phyloP scores from a whole-genome alignment of 1,140 invertebrate genomes.

The Euschistus heros region DNA sequence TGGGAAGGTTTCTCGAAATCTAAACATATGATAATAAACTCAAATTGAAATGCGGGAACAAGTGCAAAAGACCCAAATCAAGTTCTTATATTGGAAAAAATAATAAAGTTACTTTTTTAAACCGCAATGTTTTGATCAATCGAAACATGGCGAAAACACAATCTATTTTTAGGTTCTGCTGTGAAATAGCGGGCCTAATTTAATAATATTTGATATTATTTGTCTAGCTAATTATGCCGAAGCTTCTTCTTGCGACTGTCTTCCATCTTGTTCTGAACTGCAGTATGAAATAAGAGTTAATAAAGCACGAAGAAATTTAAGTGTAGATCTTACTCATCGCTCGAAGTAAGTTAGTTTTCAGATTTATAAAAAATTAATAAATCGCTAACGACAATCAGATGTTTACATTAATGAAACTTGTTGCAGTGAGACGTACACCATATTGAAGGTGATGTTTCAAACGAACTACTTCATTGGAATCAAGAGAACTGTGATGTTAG shows the following conservation, averaged over 20 bases:
- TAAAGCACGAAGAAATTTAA: not conserved
- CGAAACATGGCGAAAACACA: too few species aligned
- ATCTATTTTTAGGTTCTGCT: too few species aligned
- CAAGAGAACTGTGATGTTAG: constrained; percentile 29
- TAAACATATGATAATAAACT: too few species aligned
- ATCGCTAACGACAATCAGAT: too few species aligned
- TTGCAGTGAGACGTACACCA: not conserved
- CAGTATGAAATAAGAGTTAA: constrained; percentile 11
- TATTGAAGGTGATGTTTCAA: not conserved
- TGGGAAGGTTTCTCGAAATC: too few species aligned
- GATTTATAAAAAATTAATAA: too few species aligned
- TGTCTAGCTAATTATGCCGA: not conserved
- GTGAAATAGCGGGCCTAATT: too few species aligned
- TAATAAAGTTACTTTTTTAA: too few species aligned
- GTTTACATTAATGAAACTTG: not conserved
- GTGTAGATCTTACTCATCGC: not conserved
- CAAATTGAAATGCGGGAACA: too few species aligned
- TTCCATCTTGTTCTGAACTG: constrained; percentile 18
- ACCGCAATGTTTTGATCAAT: too few species aligned
- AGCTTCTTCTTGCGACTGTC: constrained; percentile 7
- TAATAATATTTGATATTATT: not conserved
- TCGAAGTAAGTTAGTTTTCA: not conserved
- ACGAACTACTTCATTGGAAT: constrained; percentile 1
- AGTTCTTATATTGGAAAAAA: too few species aligned
- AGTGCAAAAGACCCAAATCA: too few species aligned